phyloP scores from a whole-genome alignment of 2,888 invertebrate genomes.

The Lochmaea crataegi region DNA sequence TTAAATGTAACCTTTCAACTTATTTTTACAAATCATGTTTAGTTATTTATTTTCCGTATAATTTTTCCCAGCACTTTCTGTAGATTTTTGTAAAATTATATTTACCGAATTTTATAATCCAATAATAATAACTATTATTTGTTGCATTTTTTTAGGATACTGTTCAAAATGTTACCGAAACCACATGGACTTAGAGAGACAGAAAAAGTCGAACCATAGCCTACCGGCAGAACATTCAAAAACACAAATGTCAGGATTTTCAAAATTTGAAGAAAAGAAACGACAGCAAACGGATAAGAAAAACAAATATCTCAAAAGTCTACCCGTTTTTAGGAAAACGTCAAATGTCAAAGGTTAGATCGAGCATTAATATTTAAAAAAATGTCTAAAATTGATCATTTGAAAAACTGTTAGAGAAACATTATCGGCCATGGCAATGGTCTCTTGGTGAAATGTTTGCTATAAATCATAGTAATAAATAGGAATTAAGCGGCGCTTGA shows the following conservation, averaged over 20 bases:
- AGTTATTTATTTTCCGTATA: too few species aligned
- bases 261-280: conserved; percentile 89
- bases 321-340: conserved; percentile 80
- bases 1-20: too few species aligned
- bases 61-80: too few species aligned
- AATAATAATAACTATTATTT: background rate
- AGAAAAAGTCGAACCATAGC: conserved; percentile 63
- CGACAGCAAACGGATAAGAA: conserved; percentile 79
- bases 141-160: conserved; percentile 69
- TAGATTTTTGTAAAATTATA: background rate
- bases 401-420: too few species aligned
- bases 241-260: conserved; percentile 71
- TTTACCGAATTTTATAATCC: background rate
- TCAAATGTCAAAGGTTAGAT: conserved; percentile 70
- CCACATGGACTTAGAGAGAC: conserved; percentile 73
- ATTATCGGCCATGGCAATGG: too few species aligned
- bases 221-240: conserved; percentile 56
- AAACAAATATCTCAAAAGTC: conserved; percentile 75
- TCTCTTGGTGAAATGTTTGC: too few species aligned
- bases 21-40: too few species aligned
- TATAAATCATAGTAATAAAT: too few species aligned
- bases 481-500: too few species aligned
- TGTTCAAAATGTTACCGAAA: conserved; percentile 97
- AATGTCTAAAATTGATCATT: too few species aligned
- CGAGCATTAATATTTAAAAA: too few species aligned